Evolutionary conservation across 2,888 invertebrate genomes (phyloP), one percentile per base, ranked within the genome.

Genomic region (Crioceris asparagi): DNA sequence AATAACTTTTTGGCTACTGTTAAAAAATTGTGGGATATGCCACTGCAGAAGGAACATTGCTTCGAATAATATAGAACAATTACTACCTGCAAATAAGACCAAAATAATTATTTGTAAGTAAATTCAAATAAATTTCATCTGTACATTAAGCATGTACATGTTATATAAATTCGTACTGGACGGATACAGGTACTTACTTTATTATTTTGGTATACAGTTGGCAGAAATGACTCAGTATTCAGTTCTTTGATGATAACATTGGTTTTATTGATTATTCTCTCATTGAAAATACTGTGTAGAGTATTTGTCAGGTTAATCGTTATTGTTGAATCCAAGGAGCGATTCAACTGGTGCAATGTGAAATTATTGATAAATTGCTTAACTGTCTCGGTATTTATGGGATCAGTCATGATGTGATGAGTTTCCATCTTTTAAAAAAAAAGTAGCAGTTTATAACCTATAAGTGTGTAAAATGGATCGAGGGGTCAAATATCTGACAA

Each of bases 41-140:
- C 70, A 34, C 75, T 75, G 49, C 85, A 81, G 61, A 87, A 83
- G 2, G 77, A 77, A 64, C 86, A 86, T 58, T 79, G 79, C 17
- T 78, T 77, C 3, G 86, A 79, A 54, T 84, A 77, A 61, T 86
- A 85, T 48, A 90, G 69, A 6, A 82, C 72, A 33, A 91, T 71
- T 40, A 83, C 77, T 54, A 83, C 76, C 87, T 80, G 64, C 18
- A 65, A 67, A 51, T 46, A 17, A 21, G 31, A 26, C 19, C 26
- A n/a, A n/a, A n/a, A n/a, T n/a, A n/a, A 27, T 27, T 15, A 29
- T 19, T 26, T 7, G 10, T 17, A 14, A 21, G 21, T 19, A 25
- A 10, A n/a, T 21, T 16, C 7, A 25, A 25, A 11, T 25, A 25
- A 3, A 3, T 11, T 11, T 11, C n/a, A 6, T 25, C 3, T 25